Evolutionary conservation across 1,140 invertebrate genomes (phyloP).

Genomic region (Protaetia brevitarsis): DNA sequence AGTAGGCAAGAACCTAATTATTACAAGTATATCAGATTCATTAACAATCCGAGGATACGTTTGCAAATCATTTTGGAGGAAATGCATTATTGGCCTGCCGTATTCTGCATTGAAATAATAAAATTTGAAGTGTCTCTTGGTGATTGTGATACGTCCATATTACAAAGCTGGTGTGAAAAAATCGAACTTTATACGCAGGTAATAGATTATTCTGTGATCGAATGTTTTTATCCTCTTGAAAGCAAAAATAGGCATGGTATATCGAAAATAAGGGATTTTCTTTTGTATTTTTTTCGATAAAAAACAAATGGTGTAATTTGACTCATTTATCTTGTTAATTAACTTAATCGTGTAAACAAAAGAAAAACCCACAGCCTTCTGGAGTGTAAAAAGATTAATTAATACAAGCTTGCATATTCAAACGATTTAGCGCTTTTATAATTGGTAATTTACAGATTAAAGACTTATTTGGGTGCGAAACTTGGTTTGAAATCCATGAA

Average conservation of each 20-base stretch:
- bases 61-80: slow-evolving; percentile 46
- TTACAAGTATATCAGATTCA: slow-evolving; percentile 41
- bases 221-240: too few relatives aligned
- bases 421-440: too few relatives aligned
- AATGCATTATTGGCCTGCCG: slow-evolving; percentile 42
- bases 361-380: too few relatives aligned
- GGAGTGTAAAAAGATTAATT: too few relatives aligned
- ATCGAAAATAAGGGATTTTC: too few relatives aligned
- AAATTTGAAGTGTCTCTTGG: slow-evolving; percentile 38
- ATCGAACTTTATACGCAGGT: slow-evolving; percentile 53
- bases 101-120: slow-evolving; percentile 42
- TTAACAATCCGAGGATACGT: slow-evolving; percentile 41
- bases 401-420: too few relatives aligned
- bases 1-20: slow-evolving; percentile 36
- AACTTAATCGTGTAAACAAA: too few relatives aligned
- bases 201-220: slow-evolving; percentile 39
- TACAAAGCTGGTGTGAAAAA: slow-evolving; percentile 49
- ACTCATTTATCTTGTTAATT: too few relatives aligned
- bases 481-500: slow-evolving; percentile 52
- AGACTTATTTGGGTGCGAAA: slow-evolving; percentile 39
- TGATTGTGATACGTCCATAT: slow-evolving; percentile 17
- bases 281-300: too few relatives aligned
- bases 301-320: too few relatives aligned
- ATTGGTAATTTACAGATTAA: slow-evolving; percentile 34
- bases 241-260: too few relatives aligned